Percentiles rank a stretch among this genome's conserved stretches.
Evolutionary conservation across 2,888 invertebrate species (phyloP).

Genomic region (Temnothorax unifasciatus): DNA sequence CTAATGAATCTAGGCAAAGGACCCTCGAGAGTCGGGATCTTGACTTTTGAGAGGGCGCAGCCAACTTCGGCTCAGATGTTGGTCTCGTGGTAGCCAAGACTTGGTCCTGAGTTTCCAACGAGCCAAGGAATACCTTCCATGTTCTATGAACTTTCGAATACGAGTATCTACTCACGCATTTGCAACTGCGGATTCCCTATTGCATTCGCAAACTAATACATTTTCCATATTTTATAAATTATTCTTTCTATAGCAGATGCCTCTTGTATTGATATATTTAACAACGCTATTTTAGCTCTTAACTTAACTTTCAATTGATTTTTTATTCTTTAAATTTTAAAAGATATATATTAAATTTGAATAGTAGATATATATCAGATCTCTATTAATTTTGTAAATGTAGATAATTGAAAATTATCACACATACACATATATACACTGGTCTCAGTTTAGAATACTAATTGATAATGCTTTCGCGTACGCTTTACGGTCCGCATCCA

Average conservation of each 20-base stretch:
- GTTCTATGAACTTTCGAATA: constrained; percentile 72
- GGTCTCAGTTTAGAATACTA: constrained; percentile 53
- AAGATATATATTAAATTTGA: not conserved
- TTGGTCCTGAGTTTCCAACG: constrained; percentile 74
- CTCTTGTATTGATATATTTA: not conserved
- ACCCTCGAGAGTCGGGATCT: constrained; percentile 73
- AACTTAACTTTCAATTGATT: not conserved
- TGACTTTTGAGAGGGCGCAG: constrained; percentile 73
- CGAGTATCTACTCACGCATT: constrained; percentile 72
- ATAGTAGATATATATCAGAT: not conserved
- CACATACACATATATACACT: not conserved
- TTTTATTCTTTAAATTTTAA: not conserved
- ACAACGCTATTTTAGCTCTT: not conserved
- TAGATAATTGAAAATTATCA: constrained; percentile 35
- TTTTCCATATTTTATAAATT: not conserved
- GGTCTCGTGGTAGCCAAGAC: constrained; percentile 74
- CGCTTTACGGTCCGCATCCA: constrained; percentile 57
- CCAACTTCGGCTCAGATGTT: constrained; percentile 75
- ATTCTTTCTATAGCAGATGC: not conserved
- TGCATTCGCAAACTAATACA: constrained; percentile 56
- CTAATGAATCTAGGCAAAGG: constrained; percentile 82
- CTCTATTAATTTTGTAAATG: constrained; percentile 16
- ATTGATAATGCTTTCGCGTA: constrained; percentile 59
- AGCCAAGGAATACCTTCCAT: constrained; percentile 69
- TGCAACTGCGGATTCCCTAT: constrained; percentile 64